Conservation (phyloP, 2,797 vertebrate species). For the Urophycis tenuis region DNA sequence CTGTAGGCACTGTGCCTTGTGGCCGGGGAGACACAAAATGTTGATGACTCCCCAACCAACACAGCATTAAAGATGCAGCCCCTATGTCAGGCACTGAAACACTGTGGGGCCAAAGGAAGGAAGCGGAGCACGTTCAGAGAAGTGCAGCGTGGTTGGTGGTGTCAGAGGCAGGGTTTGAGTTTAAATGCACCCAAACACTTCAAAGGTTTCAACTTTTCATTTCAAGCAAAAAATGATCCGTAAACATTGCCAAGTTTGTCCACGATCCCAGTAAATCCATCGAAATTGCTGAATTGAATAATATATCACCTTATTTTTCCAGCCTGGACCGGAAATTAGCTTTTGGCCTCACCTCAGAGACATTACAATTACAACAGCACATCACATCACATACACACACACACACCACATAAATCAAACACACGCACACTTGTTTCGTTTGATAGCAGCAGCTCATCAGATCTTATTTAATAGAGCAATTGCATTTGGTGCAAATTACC, state of each 20-base stretch:
- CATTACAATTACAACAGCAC: background rate
- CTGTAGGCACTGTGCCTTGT: conserved; percentile 48
- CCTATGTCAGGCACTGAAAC: conserved; percentile 46
- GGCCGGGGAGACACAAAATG: conserved; percentile 65
- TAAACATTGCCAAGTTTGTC: too few species aligned
- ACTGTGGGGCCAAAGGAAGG: conserved; percentile 40
- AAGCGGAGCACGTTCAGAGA: background rate
- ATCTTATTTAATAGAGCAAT: background rate
- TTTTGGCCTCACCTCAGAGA: background rate
- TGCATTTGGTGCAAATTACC: background rate
- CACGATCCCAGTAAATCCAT: too few species aligned
- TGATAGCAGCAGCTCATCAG: background rate
- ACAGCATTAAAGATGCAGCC: conserved; percentile 68
- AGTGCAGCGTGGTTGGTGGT: conserved; percentile 38
- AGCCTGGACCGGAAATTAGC: too few species aligned
- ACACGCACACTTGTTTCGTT: background rate
- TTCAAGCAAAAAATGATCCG: background rate
- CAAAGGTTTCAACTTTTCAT: conserved; percentile 9
- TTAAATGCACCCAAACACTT: conserved; percentile 25
- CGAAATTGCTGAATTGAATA: too few species aligned
- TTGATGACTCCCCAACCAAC: conserved; percentile 61
- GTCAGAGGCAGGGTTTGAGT: conserved; percentile 25
- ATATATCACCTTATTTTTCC: too few species aligned
- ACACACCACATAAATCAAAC: background rate
- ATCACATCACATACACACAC: background rate